Base-by-base conservation (phyloP, 1,140 invertebrate species). In the Ectropis grisescens region DNA sequence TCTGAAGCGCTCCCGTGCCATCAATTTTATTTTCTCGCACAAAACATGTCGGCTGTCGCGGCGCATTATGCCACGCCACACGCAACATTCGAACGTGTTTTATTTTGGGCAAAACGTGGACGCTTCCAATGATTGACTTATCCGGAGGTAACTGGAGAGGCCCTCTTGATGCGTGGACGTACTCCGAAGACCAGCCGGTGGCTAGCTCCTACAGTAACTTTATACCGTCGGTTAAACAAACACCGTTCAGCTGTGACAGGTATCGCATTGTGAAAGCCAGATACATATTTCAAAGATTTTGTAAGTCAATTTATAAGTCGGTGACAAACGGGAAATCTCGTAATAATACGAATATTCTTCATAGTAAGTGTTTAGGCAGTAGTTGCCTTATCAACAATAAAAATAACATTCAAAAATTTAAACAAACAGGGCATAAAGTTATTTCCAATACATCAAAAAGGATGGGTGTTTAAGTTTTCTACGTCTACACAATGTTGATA, bases 21-120 rank as follows among this genome's bases (percentile, higher is more conserved):
- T 78, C 68, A 78, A 76, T 81, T 81, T 81, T 81, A 78, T 81
- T 81, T 81, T 81, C 76, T 81, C 72, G 72, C 71, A 72, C 70
- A 78, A 76, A 78, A 78, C 75, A 78, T 69, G 76, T 79, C 65
- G 67, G 65, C 76, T 79, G 76, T 78, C 76, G 69, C 69, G 72
- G 65, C 67, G 64, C 76, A 75, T 78, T 76, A 78, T 66, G 60
- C 54, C 49, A 54, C 50, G 75, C 70, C 70, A 69, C 76, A 81
- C 71, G 70, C 67, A 71, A 68, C 68, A 62, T 76, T 76, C 47
- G 62, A 54, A 69, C 51, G 50, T 45, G 72, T 76, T 78, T 81
- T 78, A 78, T 81, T 81, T 81, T 57, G 48, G 65, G 64, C 50
- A 64, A 71, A 62, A 61, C 58, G 60, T 81, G 67, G 70, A 65